Evolutionary conservation across 1,140 invertebrate species (phyloP), one percentile per base, ranked within the genome.

Genomic region (Spodoptera litura): DNA sequence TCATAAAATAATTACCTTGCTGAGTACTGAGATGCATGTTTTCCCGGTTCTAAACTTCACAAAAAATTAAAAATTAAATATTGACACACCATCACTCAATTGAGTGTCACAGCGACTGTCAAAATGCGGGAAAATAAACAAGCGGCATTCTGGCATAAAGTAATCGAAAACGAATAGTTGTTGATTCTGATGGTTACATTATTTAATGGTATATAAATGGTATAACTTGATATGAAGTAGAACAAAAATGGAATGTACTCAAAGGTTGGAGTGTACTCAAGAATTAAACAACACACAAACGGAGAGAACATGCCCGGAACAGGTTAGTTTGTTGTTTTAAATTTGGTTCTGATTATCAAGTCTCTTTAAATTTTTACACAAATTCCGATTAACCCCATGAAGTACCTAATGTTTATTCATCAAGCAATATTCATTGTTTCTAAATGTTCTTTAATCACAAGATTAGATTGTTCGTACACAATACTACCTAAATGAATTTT

Each of bases 231-330:
- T 59, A 52, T 55, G 49, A 73, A 52, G 64, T 73, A 73, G 27
- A 71, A 20, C n/a, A 78, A 62, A 68, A 15, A 93, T 93, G 91
- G 91, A 93, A 80, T 87, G 87, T 83, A 93, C 91, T n/a, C 91
- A 93, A 70, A 85, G 83, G 53, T 78, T 93, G 15, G 91, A 90
- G 64, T 89, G 86, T 78, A 91, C 91, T 38, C 91, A 93, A 81
- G 83, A 91, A 53, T 58, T 88, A 56, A 83, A 81, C 76, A 81
- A 82, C 35, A 84, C 80, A 38, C 76, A 81, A 25, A 55, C 73
- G 10, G 84, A 88, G 61, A 90, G 81, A 81, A 59, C 64, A 56
- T 81, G 68, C 20, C 83, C 87, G 9, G 89, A 93, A 77, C 88
- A 93, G 87, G 92, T 93, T 56, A 51, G 75, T 72, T 31, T 31